Conservation (phyloP, 1,140 invertebrate species). For the Popillia japonica region DNA sequence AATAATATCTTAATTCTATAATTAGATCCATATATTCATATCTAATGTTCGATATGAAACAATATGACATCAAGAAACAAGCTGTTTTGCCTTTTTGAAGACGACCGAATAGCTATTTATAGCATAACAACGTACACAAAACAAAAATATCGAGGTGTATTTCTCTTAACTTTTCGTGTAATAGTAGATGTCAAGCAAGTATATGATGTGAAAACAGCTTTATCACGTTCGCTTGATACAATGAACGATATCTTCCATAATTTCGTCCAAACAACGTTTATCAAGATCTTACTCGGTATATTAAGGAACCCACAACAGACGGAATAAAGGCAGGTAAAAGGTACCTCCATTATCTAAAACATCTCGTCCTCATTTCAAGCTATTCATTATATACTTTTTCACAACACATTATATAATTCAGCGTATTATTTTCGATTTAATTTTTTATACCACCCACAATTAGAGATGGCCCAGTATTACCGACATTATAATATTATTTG, state of each 20-base stretch:
- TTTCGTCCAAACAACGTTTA: neutral
- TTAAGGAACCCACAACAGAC: neutral
- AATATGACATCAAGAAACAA: no score
- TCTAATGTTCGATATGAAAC: neutral
- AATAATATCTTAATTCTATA: no score
- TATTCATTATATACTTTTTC: conserved; percentile 27
- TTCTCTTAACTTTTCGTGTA: neutral
- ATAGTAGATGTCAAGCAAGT: neutral
- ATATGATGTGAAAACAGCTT: neutral
- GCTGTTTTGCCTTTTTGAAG: no score
- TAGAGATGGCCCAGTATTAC: conserved; percentile 1
- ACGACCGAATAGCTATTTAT: neutral
- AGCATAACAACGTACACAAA: neutral
- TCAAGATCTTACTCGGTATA: conserved; percentile 10
- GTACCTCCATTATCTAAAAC: conserved; percentile 10
- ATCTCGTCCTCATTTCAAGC: conserved; percentile 17
- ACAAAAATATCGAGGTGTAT: no score
- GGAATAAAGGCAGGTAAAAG: conserved; percentile 19
- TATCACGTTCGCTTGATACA: neutral
- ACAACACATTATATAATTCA: conserved; percentile 35
- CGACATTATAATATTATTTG: neutral
- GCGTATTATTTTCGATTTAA: conserved; percentile 27
- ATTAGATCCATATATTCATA: no score
- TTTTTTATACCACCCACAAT: conserved; percentile 29
- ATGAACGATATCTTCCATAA: neutral